Evolutionary conservation across 35 echinoderm and acorn worm genomes (phyloP).

Genomic region (Heliocidaris tuberculata): DNA sequence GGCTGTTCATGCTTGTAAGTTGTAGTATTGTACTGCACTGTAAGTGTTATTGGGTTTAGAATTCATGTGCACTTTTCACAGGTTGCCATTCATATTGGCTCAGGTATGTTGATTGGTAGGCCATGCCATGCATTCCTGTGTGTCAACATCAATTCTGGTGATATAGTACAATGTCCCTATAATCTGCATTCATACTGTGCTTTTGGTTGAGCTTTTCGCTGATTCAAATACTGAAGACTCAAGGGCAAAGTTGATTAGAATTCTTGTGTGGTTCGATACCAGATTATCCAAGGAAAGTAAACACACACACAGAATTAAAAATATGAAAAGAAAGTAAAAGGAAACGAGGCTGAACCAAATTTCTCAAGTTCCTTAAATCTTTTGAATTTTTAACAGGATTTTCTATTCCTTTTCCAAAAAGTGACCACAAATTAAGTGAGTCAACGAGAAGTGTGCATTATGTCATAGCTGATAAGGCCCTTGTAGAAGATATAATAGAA

Average conservation of each 20-base stretch:
- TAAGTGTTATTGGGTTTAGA: not conserved
- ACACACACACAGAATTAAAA: not conserved
- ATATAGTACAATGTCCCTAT: not conserved
- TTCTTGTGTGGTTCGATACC: not conserved
- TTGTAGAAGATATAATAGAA: not conserved
- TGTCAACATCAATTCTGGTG: not conserved
- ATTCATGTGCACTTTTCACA: not conserved
- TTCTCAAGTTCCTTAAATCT: not conserved
- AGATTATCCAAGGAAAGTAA: not conserved
- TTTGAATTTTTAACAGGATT: not conserved
- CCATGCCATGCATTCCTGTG: slow-evolving; percentile 45
- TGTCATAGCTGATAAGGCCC: not conserved
- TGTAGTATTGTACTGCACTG: no score
- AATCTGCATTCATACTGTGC: not conserved
- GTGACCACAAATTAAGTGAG: not conserved
- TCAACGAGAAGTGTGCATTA: not conserved
- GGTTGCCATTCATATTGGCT: not conserved
- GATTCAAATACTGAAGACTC: no score
- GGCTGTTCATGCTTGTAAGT: no score
- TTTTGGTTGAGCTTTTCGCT: not conserved
- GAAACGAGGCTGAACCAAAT: not conserved
- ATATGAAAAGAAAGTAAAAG: not conserved
- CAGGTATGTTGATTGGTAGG: not conserved
- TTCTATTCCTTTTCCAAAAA: not conserved
- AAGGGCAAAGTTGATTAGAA: no score